These are phyloP conservation scores for Oryzias curvinotus DNA, from an alignment of 2,113 vertebrate genomes.

Conservation along the genomic window DNA sequence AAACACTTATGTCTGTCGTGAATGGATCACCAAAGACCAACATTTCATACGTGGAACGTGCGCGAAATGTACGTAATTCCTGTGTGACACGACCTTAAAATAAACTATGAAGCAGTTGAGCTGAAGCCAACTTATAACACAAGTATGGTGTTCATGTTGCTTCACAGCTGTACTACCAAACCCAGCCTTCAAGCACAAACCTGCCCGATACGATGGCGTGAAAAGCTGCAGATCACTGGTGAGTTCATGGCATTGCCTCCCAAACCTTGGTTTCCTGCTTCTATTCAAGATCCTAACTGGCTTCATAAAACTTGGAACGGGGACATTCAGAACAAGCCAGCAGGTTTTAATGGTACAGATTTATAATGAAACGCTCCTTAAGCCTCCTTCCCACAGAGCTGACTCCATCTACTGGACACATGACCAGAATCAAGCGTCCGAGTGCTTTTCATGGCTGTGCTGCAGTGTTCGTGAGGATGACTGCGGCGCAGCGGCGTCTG, in stretches of 20 bases:
- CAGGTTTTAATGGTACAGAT: conserved; percentile 71
- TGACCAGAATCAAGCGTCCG: conserved; percentile 53
- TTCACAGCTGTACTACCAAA: too few species aligned
- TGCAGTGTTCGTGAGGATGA: conserved; percentile 12
- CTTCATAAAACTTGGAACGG: conserved; percentile 34
- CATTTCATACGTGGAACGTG: too few species aligned
- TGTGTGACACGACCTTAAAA: too few species aligned
- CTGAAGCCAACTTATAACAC: too few species aligned
- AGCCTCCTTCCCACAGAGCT: conserved; percentile 71
- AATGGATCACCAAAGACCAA: too few species aligned
- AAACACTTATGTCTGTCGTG: too few species aligned
- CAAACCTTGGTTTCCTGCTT: conserved; percentile 50
- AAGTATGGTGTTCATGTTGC: too few species aligned
- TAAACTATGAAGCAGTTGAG: too few species aligned
- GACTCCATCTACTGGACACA: conserved; percentile 75
- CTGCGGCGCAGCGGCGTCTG: conserved; percentile 22
- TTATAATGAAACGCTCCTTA: conserved; percentile 80
- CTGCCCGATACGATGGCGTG: background rate
- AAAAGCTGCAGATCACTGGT: conserved; percentile 24
- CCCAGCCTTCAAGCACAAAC: background rate
- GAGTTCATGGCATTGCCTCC: conserved; percentile 47
- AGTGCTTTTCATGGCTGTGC: conserved; percentile 10
- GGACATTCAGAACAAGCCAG: conserved; percentile 57
- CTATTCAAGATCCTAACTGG: conserved; percentile 63
- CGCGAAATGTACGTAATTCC: too few species aligned